Evolutionary conservation across 2,113 vertebrate species (phyloP), one percentile per base, ranked within the genome.

Genomic region (Amblyopsis rosae): DNA sequence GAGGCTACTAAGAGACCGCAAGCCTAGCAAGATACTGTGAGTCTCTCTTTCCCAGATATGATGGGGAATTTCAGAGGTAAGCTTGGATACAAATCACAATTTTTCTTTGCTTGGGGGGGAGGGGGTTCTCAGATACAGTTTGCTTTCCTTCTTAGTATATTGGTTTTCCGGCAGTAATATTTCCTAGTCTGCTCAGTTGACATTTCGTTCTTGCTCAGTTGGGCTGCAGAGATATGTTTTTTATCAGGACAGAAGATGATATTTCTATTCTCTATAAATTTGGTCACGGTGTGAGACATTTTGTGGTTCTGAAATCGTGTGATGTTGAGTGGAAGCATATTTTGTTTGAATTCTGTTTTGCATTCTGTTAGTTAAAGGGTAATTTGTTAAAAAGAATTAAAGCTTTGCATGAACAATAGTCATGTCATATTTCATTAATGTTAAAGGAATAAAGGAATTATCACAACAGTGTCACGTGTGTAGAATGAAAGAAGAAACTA

Each of bases 31-130:
- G 59, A 41, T 41, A 41, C 35, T 48, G 17, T 65, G 62, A 60
- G 59, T 82, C 73, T 58, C 67, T 67, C 47, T 68, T 61, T 69
- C 74, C 49, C 67, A 48, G 55, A 69, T 64, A 61, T 62, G 73
- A 90, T 86, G 80, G 81, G 74, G 55, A 77, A 86, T 77, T 85
- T 82, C 67, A 88, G 61, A 87, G 85, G 86, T 86, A 81, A 64
- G 86, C n/a, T 49, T 54, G 45, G 67, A 77, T 61, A 26, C 56
- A 65, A 46, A 65, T 74, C 15, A 46, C 12, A 41, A 2, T 50
- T 75, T 69, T 66, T 62, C 57, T 71, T 69, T 73, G 5, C 56
- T 58, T 63, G 59, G 69, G 46, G 46, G 47, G 65, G 47, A 59
- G n/a, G 9, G 54, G n/a, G 54, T 41, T 47, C 26, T 82, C 57